phyloP scores from a whole-genome alignment of 2,113 vertebrate genomes.

The Nannospalax galili region DNA sequence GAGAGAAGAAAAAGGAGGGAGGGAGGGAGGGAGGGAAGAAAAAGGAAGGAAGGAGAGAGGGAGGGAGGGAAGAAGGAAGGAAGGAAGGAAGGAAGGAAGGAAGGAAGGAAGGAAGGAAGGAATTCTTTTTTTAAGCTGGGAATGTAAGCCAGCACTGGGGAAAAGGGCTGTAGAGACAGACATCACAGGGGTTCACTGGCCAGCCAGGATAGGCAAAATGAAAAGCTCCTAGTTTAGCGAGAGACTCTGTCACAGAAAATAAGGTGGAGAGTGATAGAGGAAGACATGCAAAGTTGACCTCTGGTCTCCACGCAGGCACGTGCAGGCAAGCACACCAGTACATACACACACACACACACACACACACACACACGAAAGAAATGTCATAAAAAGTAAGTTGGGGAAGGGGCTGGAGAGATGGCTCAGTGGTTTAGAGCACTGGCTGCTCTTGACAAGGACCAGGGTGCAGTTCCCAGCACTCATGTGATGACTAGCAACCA shows the following conservation, averaged over 20 bases:
- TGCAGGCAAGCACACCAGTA: background rate
- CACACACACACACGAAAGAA: background rate
- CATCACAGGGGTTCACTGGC: background rate
- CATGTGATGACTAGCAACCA: no score
- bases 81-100: no score
- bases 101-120: no score
- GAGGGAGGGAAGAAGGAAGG: no score
- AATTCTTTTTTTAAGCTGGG: background rate
- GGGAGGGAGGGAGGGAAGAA: no score
- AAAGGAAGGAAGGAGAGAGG: no score
- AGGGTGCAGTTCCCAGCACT: no score
- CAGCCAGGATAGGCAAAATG: background rate
- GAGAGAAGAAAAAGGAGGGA: no score
- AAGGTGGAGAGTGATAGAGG: background rate
- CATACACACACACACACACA: background rate
- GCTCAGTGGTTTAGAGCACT: no score
- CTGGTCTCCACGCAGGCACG: background rate
- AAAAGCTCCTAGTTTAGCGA: background rate
- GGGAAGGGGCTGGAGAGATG: no score
- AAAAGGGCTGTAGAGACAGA: background rate
- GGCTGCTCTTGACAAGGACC: no score
- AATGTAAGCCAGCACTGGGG: background rate
- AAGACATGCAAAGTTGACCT: background rate
- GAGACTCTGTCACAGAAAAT: background rate
- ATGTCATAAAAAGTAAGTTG: background rate